Evolutionary conservation across 2,113 vertebrate genomes (phyloP).

Genomic region (Catagonus wagneri): DNA sequence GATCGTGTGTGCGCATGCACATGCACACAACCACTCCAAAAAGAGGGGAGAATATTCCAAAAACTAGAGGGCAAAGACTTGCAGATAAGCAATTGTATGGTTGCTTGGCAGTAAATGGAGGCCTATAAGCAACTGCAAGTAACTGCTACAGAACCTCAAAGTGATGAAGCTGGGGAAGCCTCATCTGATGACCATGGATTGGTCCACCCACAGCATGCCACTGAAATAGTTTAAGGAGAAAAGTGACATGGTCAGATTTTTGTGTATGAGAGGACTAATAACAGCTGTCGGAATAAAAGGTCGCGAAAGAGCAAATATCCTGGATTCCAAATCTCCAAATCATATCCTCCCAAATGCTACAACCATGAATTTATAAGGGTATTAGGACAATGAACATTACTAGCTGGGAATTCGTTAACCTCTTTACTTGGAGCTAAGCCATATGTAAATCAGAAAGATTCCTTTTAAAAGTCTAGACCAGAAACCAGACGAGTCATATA

Average conservation of each 20-base stretch:
- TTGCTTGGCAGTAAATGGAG: neutral
- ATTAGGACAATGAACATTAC: neutral
- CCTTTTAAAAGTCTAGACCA: neutral
- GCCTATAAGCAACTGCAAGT: neutral
- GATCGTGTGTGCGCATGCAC: neutral
- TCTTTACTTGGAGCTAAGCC: neutral
- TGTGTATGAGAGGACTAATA: neutral
- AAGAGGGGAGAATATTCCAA: neutral
- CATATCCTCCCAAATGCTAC: neutral
- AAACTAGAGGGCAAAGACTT: neutral
- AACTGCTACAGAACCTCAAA: neutral
- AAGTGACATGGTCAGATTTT: neutral
- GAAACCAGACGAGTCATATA: neutral
- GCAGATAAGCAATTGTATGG: neutral
- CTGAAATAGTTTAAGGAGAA: neutral
- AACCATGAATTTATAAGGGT: neutral
- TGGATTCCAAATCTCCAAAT: neutral
- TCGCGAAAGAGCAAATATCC: neutral
- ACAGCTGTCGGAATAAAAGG: neutral
- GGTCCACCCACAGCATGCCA: neutral
- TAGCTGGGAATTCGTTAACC: constrained; percentile 6
- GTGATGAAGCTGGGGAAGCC: neutral
- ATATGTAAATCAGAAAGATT: neutral
- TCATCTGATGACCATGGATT: neutral
- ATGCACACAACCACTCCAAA: neutral